These are phyloP conservation scores for Trachelus stipa DNA, from an alignment of 2,888 invertebrate species.

Conservation along the genomic window DNA sequence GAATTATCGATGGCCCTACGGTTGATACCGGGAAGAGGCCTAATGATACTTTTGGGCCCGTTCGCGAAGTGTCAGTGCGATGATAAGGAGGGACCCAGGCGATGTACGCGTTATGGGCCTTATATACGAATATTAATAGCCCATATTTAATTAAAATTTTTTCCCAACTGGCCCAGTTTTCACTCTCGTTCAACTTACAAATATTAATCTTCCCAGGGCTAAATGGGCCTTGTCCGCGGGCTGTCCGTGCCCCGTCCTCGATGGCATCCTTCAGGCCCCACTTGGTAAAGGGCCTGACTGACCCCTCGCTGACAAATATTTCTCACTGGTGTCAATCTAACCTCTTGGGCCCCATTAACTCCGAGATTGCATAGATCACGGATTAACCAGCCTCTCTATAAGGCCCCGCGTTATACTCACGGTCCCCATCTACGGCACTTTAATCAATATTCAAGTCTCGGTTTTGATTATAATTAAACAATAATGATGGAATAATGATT, in stretches of 20 bases:
- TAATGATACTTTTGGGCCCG: background rate
- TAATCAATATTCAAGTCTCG: constrained; percentile 60
- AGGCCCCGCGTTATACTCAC: background rate
- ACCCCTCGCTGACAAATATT: background rate
- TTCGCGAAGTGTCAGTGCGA: constrained; percentile 1
- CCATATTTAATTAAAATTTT: constrained; percentile 27
- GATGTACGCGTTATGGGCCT: background rate
- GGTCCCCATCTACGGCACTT: constrained; percentile 24
- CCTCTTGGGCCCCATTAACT: background rate
- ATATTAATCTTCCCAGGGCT: constrained; percentile 11
- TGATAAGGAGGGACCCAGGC: background rate
- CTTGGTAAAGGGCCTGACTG: background rate
- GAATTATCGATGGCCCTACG: background rate
- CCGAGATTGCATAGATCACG: background rate
- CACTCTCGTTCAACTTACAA: constrained; percentile 23
- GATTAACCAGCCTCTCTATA: background rate
- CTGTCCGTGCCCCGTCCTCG: background rate
- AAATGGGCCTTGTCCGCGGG: background rate
- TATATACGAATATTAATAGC: constrained; percentile 25
- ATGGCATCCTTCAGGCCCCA: background rate
- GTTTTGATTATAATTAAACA: constrained; percentile 62
- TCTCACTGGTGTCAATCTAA: background rate
- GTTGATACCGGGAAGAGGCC: background rate
- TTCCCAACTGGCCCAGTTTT: constrained; percentile 21
- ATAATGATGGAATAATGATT: constrained; percentile 60